Conservation (phyloP, 2,113 vertebrate species). For the Ptilorrhoa leucosticta region DNA sequence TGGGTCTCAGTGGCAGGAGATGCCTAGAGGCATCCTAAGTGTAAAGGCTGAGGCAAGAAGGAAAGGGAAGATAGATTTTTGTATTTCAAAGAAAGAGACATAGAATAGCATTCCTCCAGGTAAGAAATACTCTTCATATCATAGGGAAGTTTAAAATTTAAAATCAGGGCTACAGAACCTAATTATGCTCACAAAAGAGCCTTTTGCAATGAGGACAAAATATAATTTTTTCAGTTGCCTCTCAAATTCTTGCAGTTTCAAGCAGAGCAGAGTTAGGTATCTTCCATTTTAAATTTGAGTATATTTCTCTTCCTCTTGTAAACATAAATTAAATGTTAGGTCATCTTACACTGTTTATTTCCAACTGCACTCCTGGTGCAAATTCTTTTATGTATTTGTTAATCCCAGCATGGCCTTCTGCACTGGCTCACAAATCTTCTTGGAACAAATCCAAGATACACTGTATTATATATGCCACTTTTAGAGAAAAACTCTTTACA, state of each 20-base stretch:
- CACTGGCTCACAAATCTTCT: constrained; percentile 57
- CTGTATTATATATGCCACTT: constrained; percentile 61
- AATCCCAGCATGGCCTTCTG: constrained; percentile 47
- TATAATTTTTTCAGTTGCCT: neutral
- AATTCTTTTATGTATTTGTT: constrained; percentile 44
- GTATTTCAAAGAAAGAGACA: neutral
- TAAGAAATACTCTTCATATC: neutral
- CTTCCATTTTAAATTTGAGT: neutral
- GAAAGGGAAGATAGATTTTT: neutral
- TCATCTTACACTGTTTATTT: constrained; percentile 18
- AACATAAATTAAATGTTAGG: neutral
- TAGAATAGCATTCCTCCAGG: neutral
- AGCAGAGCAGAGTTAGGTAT: neutral
- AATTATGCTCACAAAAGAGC: neutral
- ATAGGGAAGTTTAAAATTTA: neutral
- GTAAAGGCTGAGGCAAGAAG: neutral
- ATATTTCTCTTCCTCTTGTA: neutral
- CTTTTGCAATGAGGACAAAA: neutral
- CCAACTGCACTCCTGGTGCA: neutral
- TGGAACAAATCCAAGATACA: constrained; percentile 67
- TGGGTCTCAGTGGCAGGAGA: neutral
- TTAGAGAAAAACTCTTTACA: constrained; percentile 42
- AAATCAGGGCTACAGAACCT: neutral
- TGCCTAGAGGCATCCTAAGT: neutral
- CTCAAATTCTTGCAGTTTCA: neutral